These are phyloP conservation scores for Lytechinus variegatus DNA, from an alignment of 35 echinoderm and acorn worm genomes.

Conservation along the genomic window DNA sequence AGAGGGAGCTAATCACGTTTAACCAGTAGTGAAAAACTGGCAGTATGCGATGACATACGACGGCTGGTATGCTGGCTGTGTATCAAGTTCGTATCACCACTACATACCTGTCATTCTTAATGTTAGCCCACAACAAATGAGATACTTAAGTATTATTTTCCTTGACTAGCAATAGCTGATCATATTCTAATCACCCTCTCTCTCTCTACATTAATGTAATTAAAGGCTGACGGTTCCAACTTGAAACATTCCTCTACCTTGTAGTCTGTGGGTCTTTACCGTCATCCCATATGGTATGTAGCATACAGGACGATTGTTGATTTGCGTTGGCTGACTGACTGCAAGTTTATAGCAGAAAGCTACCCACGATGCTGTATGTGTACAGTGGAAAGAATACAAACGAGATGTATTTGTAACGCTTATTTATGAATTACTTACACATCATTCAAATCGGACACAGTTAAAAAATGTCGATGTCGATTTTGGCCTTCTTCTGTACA, in stretches of 20 bases:
- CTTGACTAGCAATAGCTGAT: background rate
- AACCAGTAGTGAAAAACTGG: background rate
- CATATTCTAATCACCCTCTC: background rate
- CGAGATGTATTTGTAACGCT: too few species aligned
- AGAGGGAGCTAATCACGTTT: constrained; percentile 1
- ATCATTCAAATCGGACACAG: too few species aligned
- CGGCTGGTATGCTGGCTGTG: background rate
- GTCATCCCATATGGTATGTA: background rate
- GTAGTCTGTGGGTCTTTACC: background rate
- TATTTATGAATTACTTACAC: too few species aligned
- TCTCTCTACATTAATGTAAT: constrained; percentile 5
- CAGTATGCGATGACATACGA: background rate
- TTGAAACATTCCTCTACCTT: background rate
- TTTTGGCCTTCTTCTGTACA: too few species aligned
- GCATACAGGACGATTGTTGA: background rate
- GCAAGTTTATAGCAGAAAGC: background rate
- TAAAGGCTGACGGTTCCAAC: background rate
- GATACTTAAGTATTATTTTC: constrained; percentile 15
- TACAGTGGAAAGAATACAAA: too few species aligned
- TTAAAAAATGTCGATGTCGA: too few species aligned
- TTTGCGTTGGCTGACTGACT: background rate
- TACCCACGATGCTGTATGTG: background rate
- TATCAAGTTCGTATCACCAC: background rate
- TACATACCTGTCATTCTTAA: background rate
- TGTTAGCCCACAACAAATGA: constrained; percentile 18